Percentiles rank a stretch among this genome's conserved stretches.
phyloP scores from a whole-genome alignment of 2,113 vertebrate species.

The Ciconia boyciana region DNA sequence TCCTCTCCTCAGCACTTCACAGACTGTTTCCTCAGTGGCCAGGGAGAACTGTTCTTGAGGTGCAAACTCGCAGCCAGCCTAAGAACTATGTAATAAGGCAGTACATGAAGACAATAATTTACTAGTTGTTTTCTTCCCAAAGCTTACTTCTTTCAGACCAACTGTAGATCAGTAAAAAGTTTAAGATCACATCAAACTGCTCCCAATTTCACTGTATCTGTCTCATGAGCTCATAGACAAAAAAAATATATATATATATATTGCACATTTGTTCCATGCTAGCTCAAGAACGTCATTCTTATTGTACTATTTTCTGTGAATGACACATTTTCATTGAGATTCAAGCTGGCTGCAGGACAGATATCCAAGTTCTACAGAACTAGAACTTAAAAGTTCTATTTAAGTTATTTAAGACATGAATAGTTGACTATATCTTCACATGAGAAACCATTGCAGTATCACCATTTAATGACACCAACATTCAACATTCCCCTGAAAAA shows the following conservation, averaged over 20 bases:
- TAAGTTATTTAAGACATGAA: neutral
- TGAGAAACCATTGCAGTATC: neutral
- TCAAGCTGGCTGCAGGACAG: neutral
- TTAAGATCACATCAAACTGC: neutral
- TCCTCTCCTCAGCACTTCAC: neutral
- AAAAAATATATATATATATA: accelerated
- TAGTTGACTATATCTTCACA: neutral
- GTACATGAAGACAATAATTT: neutral
- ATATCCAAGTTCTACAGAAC: neutral
- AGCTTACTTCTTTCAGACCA: neutral
- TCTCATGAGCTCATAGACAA: neutral
- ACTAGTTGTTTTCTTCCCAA: neutral
- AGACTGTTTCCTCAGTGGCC: neutral
- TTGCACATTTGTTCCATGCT: accelerated
- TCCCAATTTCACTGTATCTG: neutral
- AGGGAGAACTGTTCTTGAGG: neutral
- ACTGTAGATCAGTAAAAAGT: neutral
- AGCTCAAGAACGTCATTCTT: neutral
- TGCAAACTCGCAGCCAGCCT: neutral
- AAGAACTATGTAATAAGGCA: accelerated
- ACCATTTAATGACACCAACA: neutral
- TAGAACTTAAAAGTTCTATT: neutral
- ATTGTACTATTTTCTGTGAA: neutral
- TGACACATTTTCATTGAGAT: neutral
- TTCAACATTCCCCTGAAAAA: neutral